Conservation (phyloP, 2,797 vertebrate species). For the Champsocephalus gunnari region DNA sequence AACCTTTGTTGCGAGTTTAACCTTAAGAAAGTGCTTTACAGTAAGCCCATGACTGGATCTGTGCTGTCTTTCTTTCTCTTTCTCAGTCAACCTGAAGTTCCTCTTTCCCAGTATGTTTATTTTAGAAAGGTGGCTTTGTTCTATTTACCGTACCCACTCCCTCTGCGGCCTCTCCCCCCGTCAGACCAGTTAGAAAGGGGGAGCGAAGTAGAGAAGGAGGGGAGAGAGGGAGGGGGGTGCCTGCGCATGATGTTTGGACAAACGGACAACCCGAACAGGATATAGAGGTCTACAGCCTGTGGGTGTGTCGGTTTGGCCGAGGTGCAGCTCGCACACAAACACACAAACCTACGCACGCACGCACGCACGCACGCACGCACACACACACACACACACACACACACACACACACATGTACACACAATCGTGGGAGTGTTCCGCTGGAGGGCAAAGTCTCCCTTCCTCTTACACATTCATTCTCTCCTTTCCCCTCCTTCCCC, state of each 20-base stretch:
- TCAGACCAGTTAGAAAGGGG: slow-evolving; percentile 75
- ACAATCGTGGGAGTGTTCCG: slow-evolving; percentile 82
- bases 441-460: slow-evolving; percentile 87
- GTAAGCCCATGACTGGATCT: slow-evolving; percentile 35
- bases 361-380: slow-evolving; percentile 55
- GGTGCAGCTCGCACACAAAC: slow-evolving; percentile 63
- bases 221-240: not conserved
- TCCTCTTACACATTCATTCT: slow-evolving; percentile 80
- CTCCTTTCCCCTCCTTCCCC: slow-evolving; percentile 52
- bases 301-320: slow-evolving; percentile 85
- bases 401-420: slow-evolving; percentile 46
- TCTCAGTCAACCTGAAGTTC: slow-evolving; percentile 66
- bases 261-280: slow-evolving; percentile 85
- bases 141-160: slow-evolving; percentile 74
- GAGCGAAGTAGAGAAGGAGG: slow-evolving; percentile 42
- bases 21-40: slow-evolving; percentile 34
- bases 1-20: slow-evolving; percentile 51
- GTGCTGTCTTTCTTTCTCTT: slow-evolving; percentile 43
- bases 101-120: slow-evolving; percentile 72
- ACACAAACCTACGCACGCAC: slow-evolving; percentile 12
- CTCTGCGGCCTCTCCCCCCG: slow-evolving; percentile 64
- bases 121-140: slow-evolving; percentile 82
- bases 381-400: slow-evolving; percentile 59
- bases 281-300: slow-evolving; percentile 85
- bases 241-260: slow-evolving; percentile 81